Evolutionary conservation across 2,888 invertebrate genomes (phyloP), one percentile per base, ranked within the genome.

Genomic region (Drosophila mimica): DNA sequence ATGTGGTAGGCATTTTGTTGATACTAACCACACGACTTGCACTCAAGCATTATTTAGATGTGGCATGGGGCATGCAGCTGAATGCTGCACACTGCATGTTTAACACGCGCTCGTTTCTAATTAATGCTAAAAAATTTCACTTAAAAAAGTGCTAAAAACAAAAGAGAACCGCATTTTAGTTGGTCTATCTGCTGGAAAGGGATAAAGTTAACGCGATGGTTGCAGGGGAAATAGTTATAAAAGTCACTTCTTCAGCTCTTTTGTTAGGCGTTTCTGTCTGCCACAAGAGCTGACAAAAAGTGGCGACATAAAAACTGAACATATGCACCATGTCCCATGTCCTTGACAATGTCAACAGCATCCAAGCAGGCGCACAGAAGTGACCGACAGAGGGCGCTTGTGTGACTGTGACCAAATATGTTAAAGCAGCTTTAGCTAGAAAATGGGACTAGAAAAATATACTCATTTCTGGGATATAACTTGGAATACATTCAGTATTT

Each of bases 321-420:
- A 70, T 83, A 76, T 70, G 63, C 63, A 54, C 11, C 30, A 57
- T 54, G 77, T 49, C 78, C 11, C 30, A 57, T 54, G 77, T 49
- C 78, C 84, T 84, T 90, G 90, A 64, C 90, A 83, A 77, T 89
- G 90, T 83, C 89, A 89, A 73, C 81, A 71, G 61, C 70, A 66
- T 43, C 70, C 78, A 74, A 53, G 65, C 38, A 51, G 68, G 70
- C 77, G 77, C 81, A 76, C 77, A 71, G 70, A 58, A 74, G 87
- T 74, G 80, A 76, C 69, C 88, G 74, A 57, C 81, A 72, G 71
- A 70, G 74, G 79, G 85, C 74, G 68, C 58, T 49, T n/a, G 28
- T 59, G 66, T 36, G 54, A 38, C 54, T 54, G 17, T 36, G 28
- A 8, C 36, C 36, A 28, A 36, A 28, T n/a, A 36, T 54, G 7